phyloP scores from a whole-genome alignment of 2,113 vertebrate genomes.

The Scytalopus superciliaris region DNA sequence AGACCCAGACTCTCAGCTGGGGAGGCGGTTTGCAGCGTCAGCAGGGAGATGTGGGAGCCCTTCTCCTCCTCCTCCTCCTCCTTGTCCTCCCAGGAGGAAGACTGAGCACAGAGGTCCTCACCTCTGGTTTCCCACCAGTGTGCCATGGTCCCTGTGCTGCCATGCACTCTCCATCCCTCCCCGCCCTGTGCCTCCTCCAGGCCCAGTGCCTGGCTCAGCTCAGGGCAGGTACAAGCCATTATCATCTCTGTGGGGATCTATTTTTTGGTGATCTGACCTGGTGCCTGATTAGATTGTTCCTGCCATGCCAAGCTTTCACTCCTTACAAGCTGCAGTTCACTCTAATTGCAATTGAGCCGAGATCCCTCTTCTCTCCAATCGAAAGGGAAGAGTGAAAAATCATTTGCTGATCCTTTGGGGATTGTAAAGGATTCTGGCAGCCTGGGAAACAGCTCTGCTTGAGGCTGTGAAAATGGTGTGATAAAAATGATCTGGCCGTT shows the following conservation, averaged over 20 bases:
- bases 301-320: neutral
- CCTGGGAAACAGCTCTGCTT: neutral
- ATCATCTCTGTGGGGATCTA: neutral
- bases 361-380: neutral
- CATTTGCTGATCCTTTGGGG: neutral
- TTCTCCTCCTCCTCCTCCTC: neutral
- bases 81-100: neutral
- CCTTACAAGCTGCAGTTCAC: constrained; percentile 14
- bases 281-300: constrained; percentile 23
- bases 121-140: fast-evolving
- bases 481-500: neutral
- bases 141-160: neutral
- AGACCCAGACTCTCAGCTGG: fast-evolving
- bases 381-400: constrained; percentile 13
- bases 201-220: neutral
- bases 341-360: constrained; percentile 14
- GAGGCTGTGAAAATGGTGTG: neutral
- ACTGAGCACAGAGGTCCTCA: neutral
- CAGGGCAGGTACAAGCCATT: neutral
- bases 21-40: fast-evolving
- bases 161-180: fast-evolving
- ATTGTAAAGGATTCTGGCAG: neutral
- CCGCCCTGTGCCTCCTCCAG: neutral
- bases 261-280: neutral
- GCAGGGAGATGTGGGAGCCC: neutral